Evolutionary conservation across 2,113 vertebrate genomes (phyloP), one percentile per base, ranked within the genome.

Genomic region (Regulus satrapa): DNA sequence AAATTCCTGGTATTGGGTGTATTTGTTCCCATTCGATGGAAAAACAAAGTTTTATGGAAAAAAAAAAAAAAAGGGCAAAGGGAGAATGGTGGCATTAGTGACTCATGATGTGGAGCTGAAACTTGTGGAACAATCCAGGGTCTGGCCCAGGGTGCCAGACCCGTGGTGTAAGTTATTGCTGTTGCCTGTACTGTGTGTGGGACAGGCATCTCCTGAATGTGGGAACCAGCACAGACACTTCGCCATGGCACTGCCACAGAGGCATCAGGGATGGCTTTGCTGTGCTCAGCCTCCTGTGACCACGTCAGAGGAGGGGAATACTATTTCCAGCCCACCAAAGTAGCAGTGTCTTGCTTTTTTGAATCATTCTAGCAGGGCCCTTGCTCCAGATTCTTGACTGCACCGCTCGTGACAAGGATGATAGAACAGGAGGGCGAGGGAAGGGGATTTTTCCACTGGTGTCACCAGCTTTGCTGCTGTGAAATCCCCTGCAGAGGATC

Each of bases 1-100:
- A 83, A 97, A 91, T 96, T 95, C 81, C 73, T 34, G 40, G 89
- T 88, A 92, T 75, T 92, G 92, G 88, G 69, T 88, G 71, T 89
- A 94, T 84, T 94, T 92, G 78, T 95, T 94, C 81, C 19, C 67
- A 59, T 79, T 83, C 87, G 84, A 95, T 89, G 78, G 83, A 56
- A 92, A 92, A 91, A 43, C 79, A 94, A 79, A 61, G 36, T 76
- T 94, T 89, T 90, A 54, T 49, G 38, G 3, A 12, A 10, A 48
- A 31, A 56, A 63, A 25, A 45, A 75, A 71, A 43, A 59, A 32
- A 49, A 28, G 38, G 29, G 2, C 18, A 15, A 79, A 51, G 3
- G 34, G 81, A 93, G 68, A 92, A 78, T 77, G 68, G 80, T 87
- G 45, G 54, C 71, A n/a, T 63, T 36, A 91, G 32, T 78, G 54